Evolutionary conservation across 2,888 invertebrate species (phyloP).

Genomic region (Bhutanitis thaidina): DNA sequence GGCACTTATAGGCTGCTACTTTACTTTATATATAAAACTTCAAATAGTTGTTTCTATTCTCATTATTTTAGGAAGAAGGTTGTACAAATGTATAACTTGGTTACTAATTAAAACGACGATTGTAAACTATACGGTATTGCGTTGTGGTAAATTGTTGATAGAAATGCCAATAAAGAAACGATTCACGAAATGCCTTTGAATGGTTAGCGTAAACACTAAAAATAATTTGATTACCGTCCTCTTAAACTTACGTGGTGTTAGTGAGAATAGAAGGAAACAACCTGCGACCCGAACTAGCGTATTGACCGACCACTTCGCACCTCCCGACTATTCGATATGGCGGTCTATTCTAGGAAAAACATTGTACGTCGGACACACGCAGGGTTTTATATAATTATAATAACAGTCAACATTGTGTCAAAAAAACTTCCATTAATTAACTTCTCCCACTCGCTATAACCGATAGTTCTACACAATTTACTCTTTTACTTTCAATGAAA

Average conservation of each 20-base stretch:
- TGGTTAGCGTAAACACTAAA: slow-evolving; percentile 40
- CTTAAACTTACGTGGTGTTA: slow-evolving; percentile 48
- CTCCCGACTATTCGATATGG: slow-evolving; percentile 47
- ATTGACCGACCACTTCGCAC: slow-evolving; percentile 71
- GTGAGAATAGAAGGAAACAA: slow-evolving; percentile 45
- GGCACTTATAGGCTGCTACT: too few relatives aligned
- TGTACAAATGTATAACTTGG: too few relatives aligned
- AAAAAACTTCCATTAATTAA: too few relatives aligned
- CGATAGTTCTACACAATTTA: too few relatives aligned
- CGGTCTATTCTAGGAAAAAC: slow-evolving; percentile 62
- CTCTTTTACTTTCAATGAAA: too few relatives aligned
- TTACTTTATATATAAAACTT: too few relatives aligned
- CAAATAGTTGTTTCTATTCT: too few relatives aligned
- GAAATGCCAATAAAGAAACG: slow-evolving; percentile 29
- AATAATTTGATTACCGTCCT: slow-evolving; percentile 53
- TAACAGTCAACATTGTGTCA: too few relatives aligned
- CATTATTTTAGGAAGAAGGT: too few relatives aligned
- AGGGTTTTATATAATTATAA: slow-evolving; percentile 23
- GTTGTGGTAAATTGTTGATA: slow-evolving; percentile 3
- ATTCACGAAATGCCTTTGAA: slow-evolving; percentile 36
- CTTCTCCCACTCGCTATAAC: too few relatives aligned
- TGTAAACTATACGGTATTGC: too few relatives aligned
- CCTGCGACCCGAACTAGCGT: slow-evolving; percentile 37
- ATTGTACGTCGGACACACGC: slow-evolving; percentile 47
- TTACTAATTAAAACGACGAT: too few relatives aligned